Base-by-base conservation (phyloP, 2,797 vertebrate species). In the Podargus strigoides region DNA sequence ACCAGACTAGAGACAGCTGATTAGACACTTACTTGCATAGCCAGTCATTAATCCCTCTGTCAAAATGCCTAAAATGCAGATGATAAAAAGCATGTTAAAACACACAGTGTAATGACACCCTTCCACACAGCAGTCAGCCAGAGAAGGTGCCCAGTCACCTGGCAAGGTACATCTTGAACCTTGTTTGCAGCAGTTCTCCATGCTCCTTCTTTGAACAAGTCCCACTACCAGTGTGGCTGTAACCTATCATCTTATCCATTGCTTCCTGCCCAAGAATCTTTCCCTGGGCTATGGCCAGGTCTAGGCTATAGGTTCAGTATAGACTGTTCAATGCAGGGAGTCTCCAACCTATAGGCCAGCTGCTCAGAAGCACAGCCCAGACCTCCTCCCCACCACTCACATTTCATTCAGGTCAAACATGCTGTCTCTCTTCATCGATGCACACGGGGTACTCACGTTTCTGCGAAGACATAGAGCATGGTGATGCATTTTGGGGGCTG, bases 41-140 rank as follows among this genome's bases (percentile, higher is more conserved):
- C 99, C 99, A 99, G 76, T 99, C 99, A 1, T 99, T 99, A 95
- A 99, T 99, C 73, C 99, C 99, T 96, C 99, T 97, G 97, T 99
- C 99, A 74, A 99, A 99, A 96, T 99, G 99, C 87, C 99, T 99
- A 19, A 67, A 90, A 96, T 8, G 59, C 13, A 93, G 68, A 86
- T 7, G 8, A 52, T 28, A 84, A 78, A n/a, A 34, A 34, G 3
- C 22, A 26, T 0, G 2, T 93, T 68, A 85, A 66, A 76, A 58
- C 58, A 53, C 17, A 0, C 3, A 9, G 18, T 4, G 14, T 20
- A 32, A 55, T 4, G 22, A 50, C 24, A 79, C 14, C 26, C 28
- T 60, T 56, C 47, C 42, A 47, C 1, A 2, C 12, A 36, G 19
- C 69, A 59, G 36, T 11, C 44, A 52, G 50, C 5, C 42, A 58